Evolutionary conservation across 2,888 invertebrate species (phyloP), one percentile per base, ranked within the genome.

Genomic region (Ferdinandea cuprea): DNA sequence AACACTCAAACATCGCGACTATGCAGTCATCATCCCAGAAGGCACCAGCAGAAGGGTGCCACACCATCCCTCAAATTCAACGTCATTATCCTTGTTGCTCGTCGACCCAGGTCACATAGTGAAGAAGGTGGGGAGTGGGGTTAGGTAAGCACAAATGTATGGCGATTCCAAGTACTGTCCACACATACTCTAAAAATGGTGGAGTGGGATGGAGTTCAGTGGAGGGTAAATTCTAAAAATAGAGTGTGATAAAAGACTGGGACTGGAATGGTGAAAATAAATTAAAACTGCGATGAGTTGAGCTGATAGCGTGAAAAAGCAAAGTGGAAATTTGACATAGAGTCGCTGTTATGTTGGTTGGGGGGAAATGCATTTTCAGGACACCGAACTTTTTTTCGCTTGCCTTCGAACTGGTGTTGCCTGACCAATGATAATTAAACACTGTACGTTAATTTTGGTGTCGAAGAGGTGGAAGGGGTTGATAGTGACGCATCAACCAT

Each of bases 91-190:
- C 61, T 37, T 61, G 63, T 8, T 54, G 42, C 17, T 59, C 13
- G 42, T 40, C 61, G 78, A 66, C 52, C 66, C 66, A 72, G 72
- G 59, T 79, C 72, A 54, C 37, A 40, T 17, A 17, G 13, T n/a
- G n/a, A n/a, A n/a, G n/a, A n/a, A n/a, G n/a, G n/a, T n/a, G n/a
- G n/a, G n/a, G n/a, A 2, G 35, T 13, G 13, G 25, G 21, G 30
- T 52, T 35, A 25, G n/a, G 3, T 30, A 19, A 50, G 50, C 42
- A 35, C 35, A 68, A 37, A 35, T 76, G 59, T 40, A 44, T 40
- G 30, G 13, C n/a, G 25, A 15, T 42, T 46, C 13, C 8, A 52
- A 72, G 66, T 52, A 30, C n/a, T 72, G 58, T 58, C 71, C 58
- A 59, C 50, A 65, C 42, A 54, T 28, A 58, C 37, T 63, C 28